Evolutionary conservation across 2,113 vertebrate genomes (phyloP).

Genomic region (Catharus bicknelli): DNA sequence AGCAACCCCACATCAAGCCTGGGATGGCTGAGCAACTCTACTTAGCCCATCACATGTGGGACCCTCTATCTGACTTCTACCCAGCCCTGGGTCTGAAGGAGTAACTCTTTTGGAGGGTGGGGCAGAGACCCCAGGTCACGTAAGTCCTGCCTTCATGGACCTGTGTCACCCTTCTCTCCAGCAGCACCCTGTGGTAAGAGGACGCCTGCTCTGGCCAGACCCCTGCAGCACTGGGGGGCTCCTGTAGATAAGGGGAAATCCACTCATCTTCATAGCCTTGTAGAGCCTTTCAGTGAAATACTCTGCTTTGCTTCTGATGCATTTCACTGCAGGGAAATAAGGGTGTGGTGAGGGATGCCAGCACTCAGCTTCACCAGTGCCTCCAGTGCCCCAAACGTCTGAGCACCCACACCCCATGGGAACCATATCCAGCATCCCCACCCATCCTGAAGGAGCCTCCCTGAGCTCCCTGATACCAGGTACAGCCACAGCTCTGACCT

Average conservation of each 20-base stretch:
- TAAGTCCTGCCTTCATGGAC: not conserved
- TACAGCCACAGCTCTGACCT: not conserved
- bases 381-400: not conserved
- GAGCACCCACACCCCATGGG: not conserved
- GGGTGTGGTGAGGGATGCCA: not conserved
- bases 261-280: conserved; percentile 95
- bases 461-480: not conserved
- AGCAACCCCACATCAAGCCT: not conserved
- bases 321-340: conserved; percentile 81
- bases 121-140: not conserved
- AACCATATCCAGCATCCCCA: too few species aligned
- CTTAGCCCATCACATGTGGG: not conserved
- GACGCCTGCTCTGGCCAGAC: not conserved
- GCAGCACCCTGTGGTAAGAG: not conserved
- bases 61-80: not conserved
- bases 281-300: conserved; percentile 92
- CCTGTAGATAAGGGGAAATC: not conserved
- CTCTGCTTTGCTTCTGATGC: conserved; percentile 85
- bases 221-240: accelerated
- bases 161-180: not conserved
- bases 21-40: not conserved
- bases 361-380: not conserved
- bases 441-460: not conserved
- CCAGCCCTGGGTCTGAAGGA: not conserved
- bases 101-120: not conserved